These are phyloP conservation scores for Arenicola marina DNA, from an alignment of 2,888 invertebrate species.

Conservation along the genomic window DNA sequence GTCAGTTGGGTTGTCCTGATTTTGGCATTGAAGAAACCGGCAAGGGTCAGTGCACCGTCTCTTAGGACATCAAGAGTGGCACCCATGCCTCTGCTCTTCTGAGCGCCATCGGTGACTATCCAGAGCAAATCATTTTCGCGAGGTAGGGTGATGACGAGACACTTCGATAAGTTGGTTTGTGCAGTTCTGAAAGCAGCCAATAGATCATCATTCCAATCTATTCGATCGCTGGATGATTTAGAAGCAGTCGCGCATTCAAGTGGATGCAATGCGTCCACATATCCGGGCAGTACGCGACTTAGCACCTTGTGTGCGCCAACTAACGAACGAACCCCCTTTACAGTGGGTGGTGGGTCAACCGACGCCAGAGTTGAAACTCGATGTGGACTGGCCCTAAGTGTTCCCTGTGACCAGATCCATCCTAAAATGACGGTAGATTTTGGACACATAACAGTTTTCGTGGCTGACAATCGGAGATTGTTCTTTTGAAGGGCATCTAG, in stretches of 20 bases:
- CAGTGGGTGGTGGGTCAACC: constrained; percentile 10
- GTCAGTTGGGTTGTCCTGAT: constrained; percentile 3
- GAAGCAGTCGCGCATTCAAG: constrained; percentile 15
- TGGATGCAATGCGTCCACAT: constrained; percentile 13
- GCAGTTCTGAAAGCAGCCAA: constrained; percentile 12
- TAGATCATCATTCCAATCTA: constrained; percentile 17
- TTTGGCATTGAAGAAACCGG: constrained; percentile 15
- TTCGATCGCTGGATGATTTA: constrained; percentile 16
- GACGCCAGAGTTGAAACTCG: background rate
- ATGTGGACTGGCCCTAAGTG: constrained; percentile 23
- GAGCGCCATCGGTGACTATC: constrained; percentile 21
- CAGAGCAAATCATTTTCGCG: constrained; percentile 20
- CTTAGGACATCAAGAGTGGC: constrained; percentile 11
- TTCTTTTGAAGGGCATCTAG: constrained; percentile 14
- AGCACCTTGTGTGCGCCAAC: constrained; percentile 18
- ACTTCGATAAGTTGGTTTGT: constrained; percentile 7
- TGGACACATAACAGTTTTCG: constrained; percentile 23
- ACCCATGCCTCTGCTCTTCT: constrained; percentile 18
- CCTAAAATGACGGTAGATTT: constrained; percentile 17
- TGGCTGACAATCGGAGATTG: constrained; percentile 16
- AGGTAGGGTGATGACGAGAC: constrained; percentile 16
- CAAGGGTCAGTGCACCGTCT: constrained; percentile 6
- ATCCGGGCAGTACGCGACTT: constrained; percentile 18
- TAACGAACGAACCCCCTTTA: constrained; percentile 12
- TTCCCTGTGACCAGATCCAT: constrained; percentile 29